Evolutionary conservation across 2,797 vertebrate genomes (phyloP).

Genomic region (Poecilia gillii): DNA sequence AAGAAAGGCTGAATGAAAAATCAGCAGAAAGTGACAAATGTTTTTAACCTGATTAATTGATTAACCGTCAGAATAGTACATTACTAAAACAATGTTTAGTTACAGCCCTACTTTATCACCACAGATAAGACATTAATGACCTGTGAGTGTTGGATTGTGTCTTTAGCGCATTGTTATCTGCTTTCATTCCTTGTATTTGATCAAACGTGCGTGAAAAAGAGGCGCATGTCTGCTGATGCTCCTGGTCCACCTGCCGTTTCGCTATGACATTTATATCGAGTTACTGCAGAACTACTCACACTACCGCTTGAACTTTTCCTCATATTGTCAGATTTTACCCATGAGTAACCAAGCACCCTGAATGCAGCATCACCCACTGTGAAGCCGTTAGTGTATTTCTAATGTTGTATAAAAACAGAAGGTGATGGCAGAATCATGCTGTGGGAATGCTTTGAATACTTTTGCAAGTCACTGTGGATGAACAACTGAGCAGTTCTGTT

Average conservation of each 20-base stretch:
- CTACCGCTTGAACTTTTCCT: not conserved
- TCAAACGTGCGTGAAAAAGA: not conserved
- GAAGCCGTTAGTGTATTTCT: not conserved
- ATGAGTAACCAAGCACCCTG: not conserved
- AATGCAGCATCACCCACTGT: not conserved
- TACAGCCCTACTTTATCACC: not conserved
- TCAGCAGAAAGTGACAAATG: not conserved
- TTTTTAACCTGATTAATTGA: no score
- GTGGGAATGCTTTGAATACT: not conserved
- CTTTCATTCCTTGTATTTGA: not conserved
- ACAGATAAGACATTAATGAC: not conserved
- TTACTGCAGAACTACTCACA: not conserved
- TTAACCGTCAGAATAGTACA: not conserved
- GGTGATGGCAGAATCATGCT: not conserved
- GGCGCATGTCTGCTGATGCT: not conserved
- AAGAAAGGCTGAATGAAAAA: not conserved
- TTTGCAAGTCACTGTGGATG: not conserved
- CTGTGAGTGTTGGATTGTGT: not conserved
- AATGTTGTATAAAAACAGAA: not conserved
- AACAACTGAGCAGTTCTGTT: not conserved
- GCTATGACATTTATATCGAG: not conserved
- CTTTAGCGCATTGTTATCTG: not conserved
- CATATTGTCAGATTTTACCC: not conserved
- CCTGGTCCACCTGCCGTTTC: not conserved
- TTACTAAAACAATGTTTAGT: not conserved